A percentile compares a stretch with the other conserved stretches of the same genome.
Conservation (phyloP, 2,113 vertebrate genomes). For the Ivindomyrus marchei region DNA sequence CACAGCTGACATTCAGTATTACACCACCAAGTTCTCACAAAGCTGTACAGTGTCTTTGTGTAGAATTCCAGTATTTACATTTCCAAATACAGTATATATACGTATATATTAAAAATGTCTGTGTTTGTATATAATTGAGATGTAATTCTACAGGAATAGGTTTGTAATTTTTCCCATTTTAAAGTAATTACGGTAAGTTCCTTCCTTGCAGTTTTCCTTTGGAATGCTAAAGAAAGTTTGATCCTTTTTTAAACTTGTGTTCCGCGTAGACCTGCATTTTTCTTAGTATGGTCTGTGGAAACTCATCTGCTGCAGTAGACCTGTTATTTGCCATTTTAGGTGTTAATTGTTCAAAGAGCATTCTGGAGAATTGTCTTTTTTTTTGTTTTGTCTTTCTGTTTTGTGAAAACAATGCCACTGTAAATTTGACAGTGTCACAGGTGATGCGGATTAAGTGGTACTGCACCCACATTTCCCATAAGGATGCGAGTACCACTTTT, state of each 20-base stretch:
- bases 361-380: slow-evolving; percentile 47
- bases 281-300: slow-evolving; percentile 56
- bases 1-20: neutral
- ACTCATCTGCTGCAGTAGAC: slow-evolving; percentile 63
- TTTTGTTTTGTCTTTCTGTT: slow-evolving; percentile 5
- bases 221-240: slow-evolving; percentile 8
- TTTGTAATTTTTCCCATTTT: slow-evolving; percentile 1
- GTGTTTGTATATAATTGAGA: slow-evolving; percentile 23
- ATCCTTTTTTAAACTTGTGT: slow-evolving; percentile 32
- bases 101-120: slow-evolving; percentile 12
- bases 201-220: neutral
- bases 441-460: neutral
- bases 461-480: neutral
- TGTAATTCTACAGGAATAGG: slow-evolving; percentile 7
- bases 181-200: neutral
- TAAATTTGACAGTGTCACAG: neutral
- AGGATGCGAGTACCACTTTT: neutral
- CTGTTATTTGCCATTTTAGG: slow-evolving; percentile 61
- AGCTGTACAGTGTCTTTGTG: neutral
- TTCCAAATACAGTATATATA: slow-evolving; percentile 19
- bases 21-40: neutral
- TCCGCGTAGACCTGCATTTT: slow-evolving; percentile 46
- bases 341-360: slow-evolving; percentile 69
- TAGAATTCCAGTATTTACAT: slow-evolving; percentile 5
- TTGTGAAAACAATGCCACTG: slow-evolving; percentile 31